A percentile compares a stretch with the other conserved stretches of the same genome.
phyloP scores from a whole-genome alignment of 2,888 invertebrate genomes.

The Euclidia mi region DNA sequence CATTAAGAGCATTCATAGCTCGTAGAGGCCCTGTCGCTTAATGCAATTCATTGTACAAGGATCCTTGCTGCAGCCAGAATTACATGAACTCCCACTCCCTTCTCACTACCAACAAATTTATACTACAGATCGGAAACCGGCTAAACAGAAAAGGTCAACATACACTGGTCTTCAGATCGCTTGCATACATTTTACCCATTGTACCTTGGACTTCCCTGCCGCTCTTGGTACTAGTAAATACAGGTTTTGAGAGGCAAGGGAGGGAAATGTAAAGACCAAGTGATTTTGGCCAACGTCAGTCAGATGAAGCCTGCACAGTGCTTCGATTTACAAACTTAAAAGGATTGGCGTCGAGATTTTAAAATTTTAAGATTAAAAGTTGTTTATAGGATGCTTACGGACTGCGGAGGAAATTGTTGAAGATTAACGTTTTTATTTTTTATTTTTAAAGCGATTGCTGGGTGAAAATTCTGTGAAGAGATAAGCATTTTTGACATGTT shows the following conservation, averaged over 20 bases:
- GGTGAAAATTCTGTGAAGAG: conserved; percentile 1
- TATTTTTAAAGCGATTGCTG: neutral
- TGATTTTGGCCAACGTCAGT: conserved; percentile 64
- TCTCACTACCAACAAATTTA: conserved; percentile 35
- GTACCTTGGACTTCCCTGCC: conserved; percentile 55
- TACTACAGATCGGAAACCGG: conserved; percentile 42
- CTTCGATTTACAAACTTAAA: conserved; percentile 78
- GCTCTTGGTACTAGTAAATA: conserved; percentile 46
- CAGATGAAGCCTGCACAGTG: conserved; percentile 76
- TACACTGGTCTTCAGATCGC: conserved; percentile 60
- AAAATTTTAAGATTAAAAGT: conserved; percentile 59
- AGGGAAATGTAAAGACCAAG: conserved; percentile 47
- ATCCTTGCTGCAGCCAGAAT: conserved; percentile 70
- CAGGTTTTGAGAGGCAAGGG: conserved; percentile 54
- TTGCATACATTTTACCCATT: conserved; percentile 71
- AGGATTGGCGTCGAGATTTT: conserved; percentile 75
- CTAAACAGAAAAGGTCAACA: conserved; percentile 55
- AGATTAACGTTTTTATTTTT: neutral
- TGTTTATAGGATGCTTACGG: conserved; percentile 38
- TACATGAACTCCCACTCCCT: conserved; percentile 55
- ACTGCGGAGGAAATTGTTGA: conserved; percentile 14
- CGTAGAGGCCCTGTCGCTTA: conserved; percentile 81
- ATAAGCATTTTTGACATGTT: no score
- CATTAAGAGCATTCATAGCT: conserved; percentile 84
- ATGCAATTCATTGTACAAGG: conserved; percentile 87